phyloP scores from a whole-genome alignment of 2,113 vertebrate species.

The Salvelinus fontinalis region DNA sequence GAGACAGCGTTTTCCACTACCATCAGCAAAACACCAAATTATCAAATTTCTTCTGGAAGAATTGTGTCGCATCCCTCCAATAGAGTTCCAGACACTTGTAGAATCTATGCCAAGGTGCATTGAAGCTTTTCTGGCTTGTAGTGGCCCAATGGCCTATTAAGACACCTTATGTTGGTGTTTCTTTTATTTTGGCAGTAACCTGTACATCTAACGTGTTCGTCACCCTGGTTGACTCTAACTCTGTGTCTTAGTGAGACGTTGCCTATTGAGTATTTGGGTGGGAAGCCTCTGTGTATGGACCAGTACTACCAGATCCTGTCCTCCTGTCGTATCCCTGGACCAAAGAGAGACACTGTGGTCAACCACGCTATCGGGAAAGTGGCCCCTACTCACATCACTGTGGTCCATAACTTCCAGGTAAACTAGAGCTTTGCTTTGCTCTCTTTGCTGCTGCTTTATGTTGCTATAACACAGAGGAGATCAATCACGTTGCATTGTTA shows the following conservation, averaged over 20 bases:
- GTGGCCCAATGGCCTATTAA: too few relatives aligned
- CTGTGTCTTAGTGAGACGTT: constrained; percentile 80
- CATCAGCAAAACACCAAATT: too few relatives aligned
- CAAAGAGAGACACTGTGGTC: constrained; percentile 86
- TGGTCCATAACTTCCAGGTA: constrained; percentile 99
- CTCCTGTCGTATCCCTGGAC: constrained; percentile 90
- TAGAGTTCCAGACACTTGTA: too few relatives aligned
- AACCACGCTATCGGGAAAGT: constrained; percentile 80
- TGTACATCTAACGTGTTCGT: background rate
- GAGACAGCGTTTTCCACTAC: too few relatives aligned
- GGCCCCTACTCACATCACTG: constrained; percentile 84
- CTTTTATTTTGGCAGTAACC: too few relatives aligned
- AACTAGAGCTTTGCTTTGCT: background rate
- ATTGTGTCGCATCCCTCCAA: too few relatives aligned
- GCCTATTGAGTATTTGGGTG: constrained; percentile 85
- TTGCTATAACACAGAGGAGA: background rate
- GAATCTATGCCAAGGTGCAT: too few relatives aligned
- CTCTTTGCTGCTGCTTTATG: background rate
- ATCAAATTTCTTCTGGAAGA: too few relatives aligned
- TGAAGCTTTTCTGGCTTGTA: too few relatives aligned
- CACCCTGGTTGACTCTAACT: background rate
- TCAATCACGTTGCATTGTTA: background rate
- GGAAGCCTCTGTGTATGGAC: constrained; percentile 93
- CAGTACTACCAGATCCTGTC: constrained; percentile 97
- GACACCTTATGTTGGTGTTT: too few relatives aligned